phyloP scores from a whole-genome alignment of 1,140 invertebrate genomes.

The Mamestra configurata region DNA sequence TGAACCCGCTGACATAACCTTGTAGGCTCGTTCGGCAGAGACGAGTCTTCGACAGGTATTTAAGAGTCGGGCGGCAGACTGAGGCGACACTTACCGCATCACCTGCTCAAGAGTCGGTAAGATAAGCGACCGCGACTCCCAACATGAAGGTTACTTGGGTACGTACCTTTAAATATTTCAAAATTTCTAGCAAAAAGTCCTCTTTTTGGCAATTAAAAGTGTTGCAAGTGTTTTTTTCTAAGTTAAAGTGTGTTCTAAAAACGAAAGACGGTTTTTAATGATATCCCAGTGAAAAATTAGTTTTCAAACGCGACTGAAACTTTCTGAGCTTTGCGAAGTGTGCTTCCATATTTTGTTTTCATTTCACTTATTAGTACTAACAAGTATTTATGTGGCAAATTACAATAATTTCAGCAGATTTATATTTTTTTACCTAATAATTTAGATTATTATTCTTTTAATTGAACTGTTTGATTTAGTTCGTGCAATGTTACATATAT shows the following conservation, averaged over 20 bases:
- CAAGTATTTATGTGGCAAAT: background rate
- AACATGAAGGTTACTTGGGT: constrained; percentile 65
- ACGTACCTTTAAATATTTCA: constrained; percentile 54
- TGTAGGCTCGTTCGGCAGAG: constrained; percentile 53
- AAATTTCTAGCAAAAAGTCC: background rate
- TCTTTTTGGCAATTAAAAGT: background rate
- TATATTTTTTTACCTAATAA: no score
- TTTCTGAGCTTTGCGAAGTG: constrained; percentile 36
- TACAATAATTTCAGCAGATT: no score
- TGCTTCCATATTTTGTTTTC: background rate
- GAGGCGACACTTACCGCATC: constrained; percentile 65
- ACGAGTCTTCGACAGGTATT: constrained; percentile 59
- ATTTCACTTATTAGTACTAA: background rate
- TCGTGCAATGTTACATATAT: no score
- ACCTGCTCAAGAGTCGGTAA: constrained; percentile 53
- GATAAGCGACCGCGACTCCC: constrained; percentile 41
- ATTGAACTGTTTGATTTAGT: no score
- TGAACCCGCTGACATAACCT: constrained; percentile 63
- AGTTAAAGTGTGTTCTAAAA: background rate
- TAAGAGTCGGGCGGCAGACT: constrained; percentile 57
- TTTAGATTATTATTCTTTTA: no score
- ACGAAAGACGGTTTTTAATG: background rate
- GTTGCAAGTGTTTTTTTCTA: background rate
- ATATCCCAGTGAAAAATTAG: background rate
- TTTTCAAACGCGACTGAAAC: constrained; percentile 22